phyloP scores from a whole-genome alignment of 2,888 invertebrate genomes.

The Neoascia interrupta region DNA sequence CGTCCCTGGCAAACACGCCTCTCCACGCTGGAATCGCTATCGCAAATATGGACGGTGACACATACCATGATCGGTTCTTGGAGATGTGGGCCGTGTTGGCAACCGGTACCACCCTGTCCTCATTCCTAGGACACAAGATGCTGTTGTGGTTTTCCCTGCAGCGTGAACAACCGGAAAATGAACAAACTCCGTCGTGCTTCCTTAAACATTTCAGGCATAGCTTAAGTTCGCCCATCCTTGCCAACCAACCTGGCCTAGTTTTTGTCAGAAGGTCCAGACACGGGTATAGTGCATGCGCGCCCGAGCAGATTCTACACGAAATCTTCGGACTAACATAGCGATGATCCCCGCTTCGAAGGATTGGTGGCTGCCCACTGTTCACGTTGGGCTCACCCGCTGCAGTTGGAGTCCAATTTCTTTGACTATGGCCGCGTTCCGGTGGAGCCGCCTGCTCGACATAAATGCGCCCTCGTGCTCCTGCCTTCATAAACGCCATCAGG shows the following conservation, averaged over 20 bases:
- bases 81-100: background rate
- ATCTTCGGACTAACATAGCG: too few species aligned
- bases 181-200: background rate
- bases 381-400: too few species aligned
- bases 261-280: background rate
- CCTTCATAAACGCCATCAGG: slow-evolving; percentile 5
- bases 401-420: background rate
- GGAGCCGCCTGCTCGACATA: background rate
- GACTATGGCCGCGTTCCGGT: background rate
- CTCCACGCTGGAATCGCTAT: background rate
- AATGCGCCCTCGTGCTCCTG: slow-evolving; percentile 5
- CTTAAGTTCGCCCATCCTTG: background rate
- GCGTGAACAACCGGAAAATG: background rate
- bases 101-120: background rate
- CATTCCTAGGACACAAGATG: background rate
- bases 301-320: background rate
- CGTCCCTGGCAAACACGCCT: background rate
- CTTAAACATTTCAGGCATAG: background rate
- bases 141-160: background rate
- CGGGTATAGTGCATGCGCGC: background rate
- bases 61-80: background rate
- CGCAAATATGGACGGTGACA: background rate
- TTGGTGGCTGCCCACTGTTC: too few species aligned
- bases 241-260: background rate
- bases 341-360: too few species aligned